A percentile compares a stretch with the other conserved stretches of the same genome.
These are phyloP conservation scores for Poeciliopsis prolifica DNA, from an alignment of 2,113 vertebrate genomes.

Conservation along the genomic window DNA sequence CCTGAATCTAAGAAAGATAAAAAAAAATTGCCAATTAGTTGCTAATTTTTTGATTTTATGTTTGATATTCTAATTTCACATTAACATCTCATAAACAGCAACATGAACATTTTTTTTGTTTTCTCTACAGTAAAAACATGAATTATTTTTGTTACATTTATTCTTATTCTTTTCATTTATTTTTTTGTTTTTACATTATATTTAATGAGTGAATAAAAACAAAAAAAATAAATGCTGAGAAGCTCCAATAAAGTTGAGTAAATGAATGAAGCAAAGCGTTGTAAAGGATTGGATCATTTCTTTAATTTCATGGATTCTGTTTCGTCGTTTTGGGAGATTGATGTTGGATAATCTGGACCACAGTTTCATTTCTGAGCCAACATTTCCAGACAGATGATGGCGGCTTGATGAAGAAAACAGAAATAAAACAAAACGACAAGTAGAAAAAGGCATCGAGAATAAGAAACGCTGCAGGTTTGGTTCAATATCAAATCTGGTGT, in stretches of 20 bases:
- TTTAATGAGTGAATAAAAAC: no score
- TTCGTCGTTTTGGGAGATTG: conserved; percentile 12
- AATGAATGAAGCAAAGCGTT: not conserved
- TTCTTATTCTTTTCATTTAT: no score
- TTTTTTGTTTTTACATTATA: no score
- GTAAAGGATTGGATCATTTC: conserved; percentile 45
- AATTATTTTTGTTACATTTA: no score
- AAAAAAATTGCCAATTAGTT: no score
- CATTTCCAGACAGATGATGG: conserved; percentile 5
- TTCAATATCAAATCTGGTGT: not conserved
- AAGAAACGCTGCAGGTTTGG: not conserved
- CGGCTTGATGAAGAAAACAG: not conserved
- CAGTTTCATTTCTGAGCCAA: conserved; percentile 4
- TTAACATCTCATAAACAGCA: no score
- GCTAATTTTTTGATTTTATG: no score
- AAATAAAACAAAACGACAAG: not conserved
- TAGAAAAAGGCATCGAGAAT: not conserved
- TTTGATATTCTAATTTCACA: no score
- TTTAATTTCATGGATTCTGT: conserved; percentile 33
- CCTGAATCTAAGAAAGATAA: no score
- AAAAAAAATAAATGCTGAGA: no score
- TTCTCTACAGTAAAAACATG: no score
- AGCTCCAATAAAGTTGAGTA: not conserved
- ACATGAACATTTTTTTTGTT: no score
- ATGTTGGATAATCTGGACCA: conserved; percentile 15